phyloP scores from a whole-genome alignment of 2,888 invertebrate species.

The Caenorhabditis sp. region DNA sequence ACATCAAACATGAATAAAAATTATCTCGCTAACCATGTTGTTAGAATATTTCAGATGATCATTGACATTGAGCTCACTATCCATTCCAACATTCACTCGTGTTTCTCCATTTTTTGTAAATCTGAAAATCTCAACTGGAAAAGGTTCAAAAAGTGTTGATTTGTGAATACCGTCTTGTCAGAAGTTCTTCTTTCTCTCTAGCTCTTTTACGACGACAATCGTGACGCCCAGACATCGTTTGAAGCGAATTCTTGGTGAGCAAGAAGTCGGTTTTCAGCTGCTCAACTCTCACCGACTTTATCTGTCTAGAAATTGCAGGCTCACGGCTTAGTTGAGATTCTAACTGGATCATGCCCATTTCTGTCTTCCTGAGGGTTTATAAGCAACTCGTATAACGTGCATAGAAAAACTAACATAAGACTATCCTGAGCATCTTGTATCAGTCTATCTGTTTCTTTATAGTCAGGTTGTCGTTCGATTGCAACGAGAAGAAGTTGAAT shows the following conservation, averaged over 20 bases:
- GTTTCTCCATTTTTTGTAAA: slow-evolving; percentile 60
- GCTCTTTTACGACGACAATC: slow-evolving; percentile 28
- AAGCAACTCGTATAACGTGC: not conserved
- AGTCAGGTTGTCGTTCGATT: slow-evolving; percentile 42
- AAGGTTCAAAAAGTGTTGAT: too few relatives aligned
- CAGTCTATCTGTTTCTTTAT: slow-evolving; percentile 29
- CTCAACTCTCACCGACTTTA: slow-evolving; percentile 19
- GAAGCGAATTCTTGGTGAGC: slow-evolving; percentile 46
- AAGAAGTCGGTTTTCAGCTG: slow-evolving; percentile 48
- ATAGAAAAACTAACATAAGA: slow-evolving; percentile 29
- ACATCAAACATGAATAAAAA: too few relatives aligned
- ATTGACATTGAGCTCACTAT: slow-evolving; percentile 44
- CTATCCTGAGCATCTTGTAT: slow-evolving; percentile 36
- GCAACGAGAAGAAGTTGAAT: slow-evolving; percentile 48
- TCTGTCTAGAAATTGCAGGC: slow-evolving; percentile 23
- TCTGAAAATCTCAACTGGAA: slow-evolving; percentile 11
- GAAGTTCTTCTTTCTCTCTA: slow-evolving; percentile 30
- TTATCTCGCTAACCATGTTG: slow-evolving; percentile 28
- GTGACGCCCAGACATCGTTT: slow-evolving; percentile 23
- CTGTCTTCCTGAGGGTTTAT: slow-evolving; percentile 32
- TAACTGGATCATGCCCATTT: slow-evolving; percentile 31
- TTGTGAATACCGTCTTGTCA: slow-evolving; percentile 48
- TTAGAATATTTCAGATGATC: slow-evolving; percentile 33
- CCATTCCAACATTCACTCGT: slow-evolving; percentile 37
- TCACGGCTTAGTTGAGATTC: slow-evolving; percentile 40